phyloP scores from a whole-genome alignment of 37 sponge, comb jelly and placozoan species.

The Ephydatia muelleri region DNA sequence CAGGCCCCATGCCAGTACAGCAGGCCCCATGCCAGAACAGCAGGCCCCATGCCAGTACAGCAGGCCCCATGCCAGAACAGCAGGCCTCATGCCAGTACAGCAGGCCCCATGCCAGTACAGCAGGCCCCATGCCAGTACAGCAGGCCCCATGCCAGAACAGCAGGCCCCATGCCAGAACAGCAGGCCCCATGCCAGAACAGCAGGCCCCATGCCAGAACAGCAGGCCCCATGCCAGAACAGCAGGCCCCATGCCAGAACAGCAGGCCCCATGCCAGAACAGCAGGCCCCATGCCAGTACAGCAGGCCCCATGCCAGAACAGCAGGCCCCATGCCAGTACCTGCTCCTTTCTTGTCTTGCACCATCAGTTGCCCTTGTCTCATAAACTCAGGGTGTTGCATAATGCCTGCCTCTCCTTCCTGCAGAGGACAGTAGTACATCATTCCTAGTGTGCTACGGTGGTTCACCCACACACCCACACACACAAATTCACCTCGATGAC shows the following conservation, averaged over 20 bases:
- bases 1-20: too few species aligned
- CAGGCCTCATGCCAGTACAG: neutral
- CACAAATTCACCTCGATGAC: conserved; percentile 61
- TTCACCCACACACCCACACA: neutral
- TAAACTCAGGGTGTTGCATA: conserved; percentile 78
- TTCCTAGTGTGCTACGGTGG: neutral
- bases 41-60: too few species aligned
- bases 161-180: too few species aligned
- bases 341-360: conserved; percentile 67
- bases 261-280: too few species aligned
- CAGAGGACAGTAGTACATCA: neutral
- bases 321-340: neutral
- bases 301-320: neutral
- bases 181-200: too few species aligned
- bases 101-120: neutral
- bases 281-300: neutral
- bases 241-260: too few species aligned
- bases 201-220: too few species aligned
- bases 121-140: too few species aligned
- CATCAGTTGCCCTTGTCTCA: conserved; percentile 72
- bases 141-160: too few species aligned
- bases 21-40: too few species aligned
- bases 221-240: too few species aligned
- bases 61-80: too few species aligned
- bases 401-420: conserved; percentile 70